Evolutionary conservation across 2,888 invertebrate genomes (phyloP).

Genomic region (Eristalis intricaria): DNA sequence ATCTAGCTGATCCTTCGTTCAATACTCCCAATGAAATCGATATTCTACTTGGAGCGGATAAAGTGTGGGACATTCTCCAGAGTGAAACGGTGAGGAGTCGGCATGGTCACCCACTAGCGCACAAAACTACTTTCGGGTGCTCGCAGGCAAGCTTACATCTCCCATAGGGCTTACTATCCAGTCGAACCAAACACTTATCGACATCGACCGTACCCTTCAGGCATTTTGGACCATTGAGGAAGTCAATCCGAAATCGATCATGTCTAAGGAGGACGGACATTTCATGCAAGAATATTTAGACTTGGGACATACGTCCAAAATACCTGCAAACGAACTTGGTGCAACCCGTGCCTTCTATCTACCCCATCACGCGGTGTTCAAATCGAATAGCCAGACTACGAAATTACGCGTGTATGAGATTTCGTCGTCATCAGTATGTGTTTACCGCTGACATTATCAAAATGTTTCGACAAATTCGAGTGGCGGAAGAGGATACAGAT

Average conservation of each 20-base stretch:
- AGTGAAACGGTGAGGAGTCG: too few relatives aligned
- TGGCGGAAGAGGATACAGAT: neutral
- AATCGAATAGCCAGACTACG: neutral
- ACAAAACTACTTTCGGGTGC: too few relatives aligned
- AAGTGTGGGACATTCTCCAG: too few relatives aligned
- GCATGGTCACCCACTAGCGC: too few relatives aligned
- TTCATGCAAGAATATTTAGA: neutral
- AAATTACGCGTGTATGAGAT: neutral
- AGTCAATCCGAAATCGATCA: neutral
- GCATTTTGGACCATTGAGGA: constrained; percentile 43
- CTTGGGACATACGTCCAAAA: neutral
- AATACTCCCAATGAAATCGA: too few relatives aligned
- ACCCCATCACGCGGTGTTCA: too few relatives aligned
- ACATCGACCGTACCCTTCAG: constrained; percentile 33
- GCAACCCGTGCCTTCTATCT: neutral
- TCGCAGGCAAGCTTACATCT: too few relatives aligned
- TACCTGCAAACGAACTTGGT: neutral
- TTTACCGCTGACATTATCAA: constrained; percentile 14
- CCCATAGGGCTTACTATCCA: too few relatives aligned
- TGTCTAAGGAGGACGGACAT: constrained; percentile 17
- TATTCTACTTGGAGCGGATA: too few relatives aligned
- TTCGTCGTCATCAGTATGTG: constrained; percentile 6
- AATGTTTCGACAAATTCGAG: neutral
- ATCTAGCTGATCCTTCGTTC: too few relatives aligned
- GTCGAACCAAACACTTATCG: too few relatives aligned